A percentile compares a stretch with the other conserved stretches of the same genome.
Conservation (phyloP, 2,888 invertebrate species). For the Vannuccia rotundouncinata region DNA sequence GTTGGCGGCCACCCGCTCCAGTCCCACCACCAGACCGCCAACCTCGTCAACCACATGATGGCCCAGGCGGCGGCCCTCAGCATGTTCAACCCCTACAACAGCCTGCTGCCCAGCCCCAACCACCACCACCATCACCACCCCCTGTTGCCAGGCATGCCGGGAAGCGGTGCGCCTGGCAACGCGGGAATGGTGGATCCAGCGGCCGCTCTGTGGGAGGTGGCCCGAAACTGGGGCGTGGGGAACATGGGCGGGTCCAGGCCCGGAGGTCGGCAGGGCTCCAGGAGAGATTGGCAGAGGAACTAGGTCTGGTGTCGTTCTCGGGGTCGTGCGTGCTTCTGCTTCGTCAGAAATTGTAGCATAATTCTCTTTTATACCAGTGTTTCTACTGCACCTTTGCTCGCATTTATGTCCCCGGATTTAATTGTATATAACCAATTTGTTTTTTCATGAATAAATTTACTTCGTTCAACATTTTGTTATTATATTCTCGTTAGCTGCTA, state of each 20-base stretch:
- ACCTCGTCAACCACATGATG: not conserved
- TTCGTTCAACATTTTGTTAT: too few relatives aligned
- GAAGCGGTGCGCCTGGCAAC: not conserved
- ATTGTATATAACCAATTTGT: too few relatives aligned
- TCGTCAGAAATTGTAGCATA: too few relatives aligned
- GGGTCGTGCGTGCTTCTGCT: too few relatives aligned
- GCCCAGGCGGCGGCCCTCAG: constrained; percentile 27
- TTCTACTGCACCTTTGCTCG: too few relatives aligned
- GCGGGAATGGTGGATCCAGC: constrained; percentile 30
- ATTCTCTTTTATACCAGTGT: too few relatives aligned
- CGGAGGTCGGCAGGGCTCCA: not conserved
- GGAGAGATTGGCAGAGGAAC: constrained; percentile 9
- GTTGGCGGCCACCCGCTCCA: not conserved
- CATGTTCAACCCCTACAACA: constrained; percentile 29
- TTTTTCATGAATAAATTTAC: too few relatives aligned
- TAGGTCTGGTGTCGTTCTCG: too few relatives aligned
- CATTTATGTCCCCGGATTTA: too few relatives aligned
- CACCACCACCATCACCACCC: too few relatives aligned
- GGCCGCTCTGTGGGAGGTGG: constrained; percentile 39
- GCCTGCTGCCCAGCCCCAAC: constrained; percentile 6
- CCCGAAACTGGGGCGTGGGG: constrained; percentile 41
- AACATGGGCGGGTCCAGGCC: not conserved
- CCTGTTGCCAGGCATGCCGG: too few relatives aligned
- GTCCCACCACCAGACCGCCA: not conserved
- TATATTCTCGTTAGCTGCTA: too few relatives aligned